A percentile compares a stretch with the other conserved stretches of the same genome.
These are phyloP conservation scores for Pavo muticus DNA, from an alignment of 2,113 vertebrate species.

Conservation along the genomic window DNA sequence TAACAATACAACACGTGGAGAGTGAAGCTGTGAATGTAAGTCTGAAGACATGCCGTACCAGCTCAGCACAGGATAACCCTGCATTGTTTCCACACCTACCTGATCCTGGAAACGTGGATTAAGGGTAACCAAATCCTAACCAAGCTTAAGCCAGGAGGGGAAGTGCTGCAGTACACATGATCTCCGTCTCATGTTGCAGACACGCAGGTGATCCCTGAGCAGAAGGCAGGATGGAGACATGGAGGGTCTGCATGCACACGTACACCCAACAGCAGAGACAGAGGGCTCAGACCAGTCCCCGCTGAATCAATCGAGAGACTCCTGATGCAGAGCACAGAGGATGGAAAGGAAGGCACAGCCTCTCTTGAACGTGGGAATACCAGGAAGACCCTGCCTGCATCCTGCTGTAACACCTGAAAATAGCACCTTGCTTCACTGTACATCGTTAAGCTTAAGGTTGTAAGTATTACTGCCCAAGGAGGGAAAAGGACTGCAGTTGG, in stretches of 20 bases:
- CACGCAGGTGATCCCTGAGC: background rate
- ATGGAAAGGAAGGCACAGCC: background rate
- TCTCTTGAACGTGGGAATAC: background rate
- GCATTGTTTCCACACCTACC: constrained; percentile 3
- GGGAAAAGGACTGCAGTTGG: background rate
- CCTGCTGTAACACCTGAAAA: background rate
- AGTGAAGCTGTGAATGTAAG: background rate
- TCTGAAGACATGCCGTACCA: background rate
- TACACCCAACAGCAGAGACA: background rate
- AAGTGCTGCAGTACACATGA: background rate
- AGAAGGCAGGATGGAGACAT: background rate
- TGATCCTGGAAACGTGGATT: background rate
- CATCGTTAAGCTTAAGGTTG: background rate
- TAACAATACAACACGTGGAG: background rate
- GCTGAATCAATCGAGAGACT: rapidly evolving
- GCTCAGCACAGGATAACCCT: background rate
- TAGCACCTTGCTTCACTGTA: background rate
- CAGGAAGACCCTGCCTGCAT: background rate
- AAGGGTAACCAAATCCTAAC: constrained; percentile 21
- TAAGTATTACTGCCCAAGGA: background rate
- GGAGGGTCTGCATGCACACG: rapidly evolving
- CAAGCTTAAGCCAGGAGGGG: background rate
- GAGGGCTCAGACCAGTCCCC: background rate
- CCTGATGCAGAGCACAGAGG: background rate
- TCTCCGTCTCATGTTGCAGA: background rate